phyloP scores from a whole-genome alignment of 2,888 invertebrate species.

The Epinotia nisella region DNA sequence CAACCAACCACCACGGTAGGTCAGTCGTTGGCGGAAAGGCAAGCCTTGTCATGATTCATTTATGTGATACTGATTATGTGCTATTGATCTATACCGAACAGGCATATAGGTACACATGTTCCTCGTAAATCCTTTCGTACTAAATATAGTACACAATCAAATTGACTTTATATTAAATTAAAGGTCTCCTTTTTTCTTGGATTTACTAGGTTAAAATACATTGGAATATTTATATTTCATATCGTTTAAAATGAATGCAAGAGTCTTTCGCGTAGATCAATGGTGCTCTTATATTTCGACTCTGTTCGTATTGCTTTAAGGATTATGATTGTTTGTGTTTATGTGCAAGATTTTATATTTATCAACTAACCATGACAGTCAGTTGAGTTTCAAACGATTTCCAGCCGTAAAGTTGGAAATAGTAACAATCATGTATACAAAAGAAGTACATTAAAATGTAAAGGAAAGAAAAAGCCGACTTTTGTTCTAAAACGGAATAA shows the following conservation, averaged over 20 bases:
- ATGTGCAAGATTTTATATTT: slow-evolving; percentile 29
- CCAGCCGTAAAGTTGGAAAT: not conserved
- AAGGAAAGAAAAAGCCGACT: not conserved
- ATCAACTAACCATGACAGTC: not conserved
- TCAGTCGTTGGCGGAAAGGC: slow-evolving; percentile 3
- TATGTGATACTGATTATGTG: slow-evolving; percentile 27
- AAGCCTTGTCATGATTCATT: slow-evolving; percentile 32
- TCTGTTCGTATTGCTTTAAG: slow-evolving; percentile 36
- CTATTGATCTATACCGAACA: slow-evolving; percentile 26
- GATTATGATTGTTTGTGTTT: slow-evolving; percentile 29
- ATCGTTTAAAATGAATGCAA: not conserved
- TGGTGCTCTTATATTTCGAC: slow-evolving; percentile 31
- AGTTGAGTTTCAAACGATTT: not conserved
- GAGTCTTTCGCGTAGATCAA: slow-evolving; percentile 39
- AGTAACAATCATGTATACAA: not conserved
- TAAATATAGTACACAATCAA: not conserved
- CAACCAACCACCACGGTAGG: slow-evolving; percentile 3
- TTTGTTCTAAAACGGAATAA: not conserved
- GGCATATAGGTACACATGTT: not conserved
- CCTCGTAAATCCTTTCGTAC: not conserved
- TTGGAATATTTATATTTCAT: not conserved
- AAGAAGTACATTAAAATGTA: not conserved
- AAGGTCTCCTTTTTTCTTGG: not conserved
- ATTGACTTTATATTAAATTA: not conserved
- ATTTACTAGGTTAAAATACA: not conserved